These are phyloP conservation scores for Scrobipalpa costella DNA, from an alignment of 2,888 invertebrate species.

Conservation along the genomic window DNA sequence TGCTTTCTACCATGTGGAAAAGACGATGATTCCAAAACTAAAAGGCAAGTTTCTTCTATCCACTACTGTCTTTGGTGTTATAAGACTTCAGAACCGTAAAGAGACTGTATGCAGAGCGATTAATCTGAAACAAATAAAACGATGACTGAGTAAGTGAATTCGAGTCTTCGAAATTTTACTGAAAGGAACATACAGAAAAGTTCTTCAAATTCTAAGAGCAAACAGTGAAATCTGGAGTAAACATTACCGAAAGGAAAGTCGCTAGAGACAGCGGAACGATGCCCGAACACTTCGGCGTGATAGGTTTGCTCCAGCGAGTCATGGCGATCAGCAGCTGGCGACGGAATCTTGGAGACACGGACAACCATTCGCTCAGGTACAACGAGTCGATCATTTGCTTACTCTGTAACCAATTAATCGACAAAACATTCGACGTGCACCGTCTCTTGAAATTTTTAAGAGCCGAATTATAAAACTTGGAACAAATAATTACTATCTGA, in stretches of 20 bases:
- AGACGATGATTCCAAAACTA: too few relatives aligned
- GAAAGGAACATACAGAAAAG: not conserved
- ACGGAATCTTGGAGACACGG: constrained; percentile 49
- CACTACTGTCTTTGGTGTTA: constrained; percentile 12
- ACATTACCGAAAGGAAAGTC: constrained; percentile 7
- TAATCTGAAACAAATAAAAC: constrained; percentile 15
- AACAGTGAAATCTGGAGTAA: not conserved
- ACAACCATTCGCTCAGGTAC: constrained; percentile 50
- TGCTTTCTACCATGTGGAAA: too few relatives aligned
- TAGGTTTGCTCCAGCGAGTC: constrained; percentile 46
- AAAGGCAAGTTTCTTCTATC: not conserved
- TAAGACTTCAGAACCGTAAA: constrained; percentile 16
- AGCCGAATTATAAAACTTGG: too few relatives aligned
- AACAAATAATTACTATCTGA: too few relatives aligned
- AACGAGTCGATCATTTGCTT: constrained; percentile 25
- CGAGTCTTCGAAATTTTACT: not conserved
- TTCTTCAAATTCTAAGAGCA: not conserved
- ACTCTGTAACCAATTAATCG: constrained; percentile 2
- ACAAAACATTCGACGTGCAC: too few relatives aligned
- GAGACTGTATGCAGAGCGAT: constrained; percentile 17
- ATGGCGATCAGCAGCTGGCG: constrained; percentile 49
- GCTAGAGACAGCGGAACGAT: constrained; percentile 39
- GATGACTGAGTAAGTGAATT: not conserved
- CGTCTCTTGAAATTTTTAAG: too few relatives aligned
- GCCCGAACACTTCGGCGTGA: constrained; percentile 41